Evolutionary conservation across 2,797 vertebrate species (phyloP).

Genomic region (Enteromius thamalakanensis): DNA sequence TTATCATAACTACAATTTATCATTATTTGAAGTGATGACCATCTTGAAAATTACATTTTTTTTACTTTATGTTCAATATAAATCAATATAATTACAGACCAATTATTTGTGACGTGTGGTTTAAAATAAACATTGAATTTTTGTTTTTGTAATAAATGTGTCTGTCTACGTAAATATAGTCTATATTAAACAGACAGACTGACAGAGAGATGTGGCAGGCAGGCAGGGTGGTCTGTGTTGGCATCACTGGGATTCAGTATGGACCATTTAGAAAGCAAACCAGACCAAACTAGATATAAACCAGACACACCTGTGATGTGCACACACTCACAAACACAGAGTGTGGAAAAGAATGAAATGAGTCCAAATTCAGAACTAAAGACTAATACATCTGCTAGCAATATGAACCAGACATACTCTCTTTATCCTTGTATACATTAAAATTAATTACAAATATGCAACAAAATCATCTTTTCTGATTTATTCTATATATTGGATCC

Average conservation of each 20-base stretch:
- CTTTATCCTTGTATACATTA: not conserved
- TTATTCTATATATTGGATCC: not conserved
- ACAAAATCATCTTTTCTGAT: not conserved
- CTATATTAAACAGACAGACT: constrained; percentile 8
- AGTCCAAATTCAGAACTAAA: not conserved
- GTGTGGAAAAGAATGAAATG: not conserved
- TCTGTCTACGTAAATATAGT: not conserved
- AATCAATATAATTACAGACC: not conserved
- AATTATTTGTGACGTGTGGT: not conserved
- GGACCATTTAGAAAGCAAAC: constrained; percentile 8
- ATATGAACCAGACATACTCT: constrained; percentile 12
- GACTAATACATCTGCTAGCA: constrained; percentile 28
- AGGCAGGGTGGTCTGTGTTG: not conserved
- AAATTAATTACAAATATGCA: not conserved
- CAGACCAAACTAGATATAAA: not conserved
- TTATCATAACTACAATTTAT: not conserved
- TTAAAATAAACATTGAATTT: not conserved
- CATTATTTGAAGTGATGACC: not conserved
- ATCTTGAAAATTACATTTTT: not conserved
- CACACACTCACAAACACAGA: constrained; percentile 14
- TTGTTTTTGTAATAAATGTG: not conserved
- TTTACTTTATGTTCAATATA: not conserved
- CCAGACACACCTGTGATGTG: constrained; percentile 32
- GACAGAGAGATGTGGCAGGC: constrained; percentile 15
- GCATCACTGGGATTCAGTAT: constrained; percentile 26